A percentile compares a stretch with the other conserved stretches of the same genome.
Evolutionary conservation across 30 jellyfish, hydroid and myxozoan genomes (phyloP).

Genomic region (Euphysa ruthae): DNA sequence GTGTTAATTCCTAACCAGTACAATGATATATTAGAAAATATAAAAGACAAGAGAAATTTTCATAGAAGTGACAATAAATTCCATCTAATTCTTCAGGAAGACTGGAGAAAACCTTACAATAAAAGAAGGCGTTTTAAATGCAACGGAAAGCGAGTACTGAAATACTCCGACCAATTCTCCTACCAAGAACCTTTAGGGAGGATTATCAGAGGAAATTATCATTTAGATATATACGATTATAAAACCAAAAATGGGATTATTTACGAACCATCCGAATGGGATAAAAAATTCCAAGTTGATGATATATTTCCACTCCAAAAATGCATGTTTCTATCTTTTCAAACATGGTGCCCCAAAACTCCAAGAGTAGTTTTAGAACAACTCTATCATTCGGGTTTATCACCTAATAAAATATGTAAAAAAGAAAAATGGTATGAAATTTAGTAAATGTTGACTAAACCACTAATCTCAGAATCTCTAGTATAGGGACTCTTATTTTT

Average conservation of each 20-base stretch:
- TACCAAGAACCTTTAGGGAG: constrained; percentile 92
- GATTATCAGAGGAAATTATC: constrained; percentile 47
- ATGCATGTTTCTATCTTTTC: constrained; percentile 47
- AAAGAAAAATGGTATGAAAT: constrained; percentile 75
- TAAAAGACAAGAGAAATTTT: constrained; percentile 39
- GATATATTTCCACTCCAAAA: constrained; percentile 74
- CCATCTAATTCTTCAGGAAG: constrained; percentile 45
- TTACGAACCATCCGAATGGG: constrained; percentile 89
- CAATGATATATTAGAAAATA: constrained; percentile 16
- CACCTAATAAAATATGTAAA: constrained; percentile 42
- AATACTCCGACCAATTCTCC: constrained; percentile 75
- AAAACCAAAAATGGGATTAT: constrained; percentile 20
- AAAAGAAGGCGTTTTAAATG: constrained; percentile 66
- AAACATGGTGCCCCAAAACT: constrained; percentile 57
- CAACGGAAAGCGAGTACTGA: constrained; percentile 52
- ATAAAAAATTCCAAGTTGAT: constrained; percentile 24
- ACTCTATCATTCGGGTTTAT: constrained; percentile 41
- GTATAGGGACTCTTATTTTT: too few relatives aligned
- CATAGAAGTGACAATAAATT: constrained; percentile 33
- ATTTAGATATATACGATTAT: constrained; percentile 76
- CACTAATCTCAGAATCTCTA: too few relatives aligned
- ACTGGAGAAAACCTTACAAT: constrained; percentile 51
- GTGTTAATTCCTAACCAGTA: constrained; percentile 37
- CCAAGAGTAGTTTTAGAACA: constrained; percentile 37
- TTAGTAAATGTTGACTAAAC: too few relatives aligned